These are phyloP conservation scores for Coremacera marginata DNA, from an alignment of 2,888 invertebrate genomes.

Conservation along the genomic window DNA sequence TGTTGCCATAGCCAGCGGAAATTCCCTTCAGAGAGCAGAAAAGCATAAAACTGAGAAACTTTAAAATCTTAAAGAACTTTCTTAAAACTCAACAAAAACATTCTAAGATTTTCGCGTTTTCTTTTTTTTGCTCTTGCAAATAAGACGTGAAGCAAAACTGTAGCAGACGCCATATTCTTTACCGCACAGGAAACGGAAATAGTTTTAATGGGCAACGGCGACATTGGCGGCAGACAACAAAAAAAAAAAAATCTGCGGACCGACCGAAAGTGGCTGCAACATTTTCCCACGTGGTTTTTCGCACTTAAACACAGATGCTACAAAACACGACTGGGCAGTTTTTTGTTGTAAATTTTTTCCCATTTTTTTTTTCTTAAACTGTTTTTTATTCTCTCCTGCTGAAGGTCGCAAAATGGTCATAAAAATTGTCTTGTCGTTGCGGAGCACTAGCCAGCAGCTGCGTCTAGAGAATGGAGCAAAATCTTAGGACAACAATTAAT, in stretches of 20 bases:
- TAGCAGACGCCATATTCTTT: no score
- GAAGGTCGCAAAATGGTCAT: conserved; percentile 34
- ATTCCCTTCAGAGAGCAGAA: not conserved
- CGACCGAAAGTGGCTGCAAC: not conserved
- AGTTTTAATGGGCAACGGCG: conserved; percentile 2
- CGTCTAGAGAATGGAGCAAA: not conserved
- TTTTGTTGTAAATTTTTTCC: not conserved
- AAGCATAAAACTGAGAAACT: not conserved
- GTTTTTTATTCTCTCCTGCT: not conserved
- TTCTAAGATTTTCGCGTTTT: not conserved
- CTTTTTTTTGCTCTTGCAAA: not conserved
- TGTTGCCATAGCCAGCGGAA: not conserved
- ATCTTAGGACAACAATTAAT: not conserved
- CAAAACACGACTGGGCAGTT: not conserved
- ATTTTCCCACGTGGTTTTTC: conserved; percentile 36
- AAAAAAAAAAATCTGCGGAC: conserved; percentile 21
- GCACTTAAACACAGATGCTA: conserved; percentile 11
- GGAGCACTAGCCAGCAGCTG: not conserved
- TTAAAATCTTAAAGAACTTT: no score
- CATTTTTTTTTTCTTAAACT: not conserved
- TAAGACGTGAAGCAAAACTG: no score
- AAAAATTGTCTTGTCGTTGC: conserved; percentile 4
- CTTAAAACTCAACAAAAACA: no score
- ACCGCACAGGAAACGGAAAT: not conserved
- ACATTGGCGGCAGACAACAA: not conserved